phyloP scores from a whole-genome alignment of 2,797 vertebrate species.

The Thalassophryne amazonica region DNA sequence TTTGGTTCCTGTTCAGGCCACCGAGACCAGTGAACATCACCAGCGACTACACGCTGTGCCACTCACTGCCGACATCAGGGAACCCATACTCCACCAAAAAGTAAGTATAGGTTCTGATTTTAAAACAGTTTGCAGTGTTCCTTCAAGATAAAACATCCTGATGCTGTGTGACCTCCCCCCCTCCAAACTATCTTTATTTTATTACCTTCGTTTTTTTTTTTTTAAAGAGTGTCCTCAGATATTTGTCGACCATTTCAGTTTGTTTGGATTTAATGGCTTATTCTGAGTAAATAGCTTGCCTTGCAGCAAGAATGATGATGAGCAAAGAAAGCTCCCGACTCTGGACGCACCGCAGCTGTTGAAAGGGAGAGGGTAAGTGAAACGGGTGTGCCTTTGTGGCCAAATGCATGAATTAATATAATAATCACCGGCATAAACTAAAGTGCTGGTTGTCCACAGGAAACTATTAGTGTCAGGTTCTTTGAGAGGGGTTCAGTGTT shows the following conservation, averaged over 20 bases:
- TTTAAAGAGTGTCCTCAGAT: no score
- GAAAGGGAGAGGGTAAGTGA: slow-evolving; percentile 96
- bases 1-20: slow-evolving; percentile 80
- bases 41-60: slow-evolving; percentile 91
- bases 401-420: slow-evolving; percentile 55
- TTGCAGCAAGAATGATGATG: slow-evolving; percentile 84
- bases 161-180: slow-evolving; percentile 39
- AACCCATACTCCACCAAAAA: slow-evolving; percentile 96
- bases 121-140: slow-evolving; percentile 16
- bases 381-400: slow-evolving; percentile 57
- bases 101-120: slow-evolving; percentile 81
- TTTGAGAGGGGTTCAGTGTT: slow-evolving; percentile 19
- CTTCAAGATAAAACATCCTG: slow-evolving; percentile 29
- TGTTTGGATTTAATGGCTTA: slow-evolving; percentile 22
- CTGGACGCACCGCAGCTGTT: slow-evolving; percentile 90
- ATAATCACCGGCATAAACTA: slow-evolving; percentile 29
- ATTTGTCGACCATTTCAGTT: no score
- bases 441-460: slow-evolving; percentile 23
- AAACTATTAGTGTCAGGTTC: slow-evolving; percentile 30
- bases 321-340: slow-evolving; percentile 86
- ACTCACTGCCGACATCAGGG: slow-evolving; percentile 96
- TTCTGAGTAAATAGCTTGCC: slow-evolving; percentile 82
- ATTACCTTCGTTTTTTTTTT: slow-evolving; percentile 16
- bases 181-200: slow-evolving; percentile 40
- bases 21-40: slow-evolving; percentile 94